These are phyloP conservation scores for Reinhardtius hippoglossoides DNA, from an alignment of 2,113 vertebrate species.

Conservation along the genomic window DNA sequence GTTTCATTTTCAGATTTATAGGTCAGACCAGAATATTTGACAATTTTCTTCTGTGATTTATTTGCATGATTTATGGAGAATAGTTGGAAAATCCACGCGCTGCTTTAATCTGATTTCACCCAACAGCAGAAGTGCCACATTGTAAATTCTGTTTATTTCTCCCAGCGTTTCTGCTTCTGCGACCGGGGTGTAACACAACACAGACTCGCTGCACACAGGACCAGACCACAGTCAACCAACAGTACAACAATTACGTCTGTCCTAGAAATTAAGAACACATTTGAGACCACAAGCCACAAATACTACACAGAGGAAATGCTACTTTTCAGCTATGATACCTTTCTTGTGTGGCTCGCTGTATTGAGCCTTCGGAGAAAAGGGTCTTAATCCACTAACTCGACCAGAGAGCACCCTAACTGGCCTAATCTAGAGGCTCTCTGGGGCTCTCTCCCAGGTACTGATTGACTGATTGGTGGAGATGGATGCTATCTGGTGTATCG, in stretches of 20 bases:
- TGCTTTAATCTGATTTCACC: slow-evolving; percentile 24
- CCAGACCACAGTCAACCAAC: slow-evolving; percentile 48
- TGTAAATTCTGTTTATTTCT: slow-evolving; percentile 29
- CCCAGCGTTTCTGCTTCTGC: slow-evolving; percentile 35
- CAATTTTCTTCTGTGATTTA: slow-evolving; percentile 2
- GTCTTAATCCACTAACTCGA: slow-evolving; percentile 74
- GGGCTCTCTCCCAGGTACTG: slow-evolving; percentile 66
- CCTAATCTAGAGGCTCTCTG: slow-evolving; percentile 69
- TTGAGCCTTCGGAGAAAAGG: slow-evolving; percentile 35
- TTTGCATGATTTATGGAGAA: slow-evolving; percentile 29
- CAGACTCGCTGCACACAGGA: slow-evolving; percentile 48
- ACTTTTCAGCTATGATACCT: slow-evolving; percentile 49
- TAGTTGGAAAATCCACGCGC: slow-evolving; percentile 35
- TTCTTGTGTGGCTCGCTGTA: slow-evolving; percentile 44
- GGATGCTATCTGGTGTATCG: slow-evolving; percentile 73
- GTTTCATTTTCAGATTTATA: neutral
- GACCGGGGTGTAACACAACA: slow-evolving; percentile 58
- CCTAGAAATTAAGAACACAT: slow-evolving; percentile 67
- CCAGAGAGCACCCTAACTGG: slow-evolving; percentile 73
- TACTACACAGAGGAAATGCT: slow-evolving; percentile 45
- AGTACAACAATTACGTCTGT: slow-evolving; percentile 68
- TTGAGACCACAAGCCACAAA: slow-evolving; percentile 65
- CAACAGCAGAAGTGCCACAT: slow-evolving; percentile 1
- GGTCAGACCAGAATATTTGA: slow-evolving; percentile 17
- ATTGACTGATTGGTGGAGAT: slow-evolving; percentile 79